Percentiles rank a stretch among this genome's conserved stretches.
Conservation (phyloP, 92 coral and sea anemone species). For the Metridium senile region DNA sequence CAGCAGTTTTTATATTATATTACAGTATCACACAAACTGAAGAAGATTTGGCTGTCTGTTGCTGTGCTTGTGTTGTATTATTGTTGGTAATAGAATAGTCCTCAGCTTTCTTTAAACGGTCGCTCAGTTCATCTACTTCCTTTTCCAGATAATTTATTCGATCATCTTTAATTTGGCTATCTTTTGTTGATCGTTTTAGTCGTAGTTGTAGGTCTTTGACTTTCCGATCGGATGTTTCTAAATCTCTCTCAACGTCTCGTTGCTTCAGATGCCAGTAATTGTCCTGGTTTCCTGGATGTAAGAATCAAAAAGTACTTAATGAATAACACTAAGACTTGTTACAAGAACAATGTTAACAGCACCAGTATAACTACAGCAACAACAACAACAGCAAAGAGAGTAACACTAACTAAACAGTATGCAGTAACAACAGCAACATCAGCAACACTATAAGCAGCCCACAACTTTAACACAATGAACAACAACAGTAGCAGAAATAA, state of each 20-base stretch:
- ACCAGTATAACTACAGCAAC: no score
- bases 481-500: no score
- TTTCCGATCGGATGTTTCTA: constrained; percentile 89
- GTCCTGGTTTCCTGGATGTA: constrained; percentile 12
- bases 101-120: constrained; percentile 70
- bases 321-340: neutral
- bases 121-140: constrained; percentile 79
- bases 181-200: constrained; percentile 90
- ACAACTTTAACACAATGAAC: no score
- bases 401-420: no score
- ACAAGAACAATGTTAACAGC: neutral
- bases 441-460: no score
- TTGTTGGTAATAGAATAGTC: constrained; percentile 62
- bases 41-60: constrained; percentile 34
- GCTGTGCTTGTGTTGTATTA: constrained; percentile 23
- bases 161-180: constrained; percentile 90
- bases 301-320: neutral
- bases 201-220: constrained; percentile 95
- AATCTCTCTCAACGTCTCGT: constrained; percentile 73
- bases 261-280: constrained; percentile 56
- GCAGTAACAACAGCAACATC: no score
- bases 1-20: no score
- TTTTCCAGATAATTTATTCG: constrained; percentile 81
- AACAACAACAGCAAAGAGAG: no score
- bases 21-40: constrained; percentile 71